Base-by-base conservation (phyloP, 2,113 vertebrate species). In the Chrysemys picta region DNA sequence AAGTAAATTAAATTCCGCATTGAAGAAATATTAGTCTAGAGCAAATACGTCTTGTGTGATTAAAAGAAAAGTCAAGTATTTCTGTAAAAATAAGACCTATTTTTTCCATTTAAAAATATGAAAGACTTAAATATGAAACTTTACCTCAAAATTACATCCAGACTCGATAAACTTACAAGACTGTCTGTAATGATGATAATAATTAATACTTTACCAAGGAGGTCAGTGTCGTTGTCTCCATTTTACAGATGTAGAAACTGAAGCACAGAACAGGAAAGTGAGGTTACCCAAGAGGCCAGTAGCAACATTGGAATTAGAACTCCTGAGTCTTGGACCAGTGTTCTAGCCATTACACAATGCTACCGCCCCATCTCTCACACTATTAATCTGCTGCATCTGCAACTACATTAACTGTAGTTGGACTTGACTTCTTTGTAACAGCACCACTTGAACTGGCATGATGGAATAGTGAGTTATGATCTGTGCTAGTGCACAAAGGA, bases 1-100 rank as follows among this genome's bases (percentile, higher is more conserved):
- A 97, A 96, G 65, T 96, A 97, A 97, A 97, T 98, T 97, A 95
- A 93, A 72, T 94, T 94, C 52, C 85, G 62, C 83, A 90, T 88
- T 82, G 92, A 35, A 92, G 89, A 90, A 89, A 92, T 93, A 96
- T 90, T 97, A 88, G 84, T 80, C 45, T 80, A 42, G 84, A 80
- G 42, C 69, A 96, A 94, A 91, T 94, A 69, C 0, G 49, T 89
- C 80, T 93, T 90, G 80, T 84, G 38, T 50, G 6, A 95, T 98
- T 97, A 97, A 91, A 38, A 97, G 85, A 45, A 42, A 95, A 97
- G 62, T 91, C 69, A 93, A 94, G 54, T 90, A 76, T 97, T 95
- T 56, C 11, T 95, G 89, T 87, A 87, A 93, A 95, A 97, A 84
- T 50, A 96, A 95, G 54, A 94, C 24, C 82, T 83, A 10, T 89